phyloP scores from a whole-genome alignment of 2,797 vertebrate species.

The Kryptolebias ocellatus region DNA sequence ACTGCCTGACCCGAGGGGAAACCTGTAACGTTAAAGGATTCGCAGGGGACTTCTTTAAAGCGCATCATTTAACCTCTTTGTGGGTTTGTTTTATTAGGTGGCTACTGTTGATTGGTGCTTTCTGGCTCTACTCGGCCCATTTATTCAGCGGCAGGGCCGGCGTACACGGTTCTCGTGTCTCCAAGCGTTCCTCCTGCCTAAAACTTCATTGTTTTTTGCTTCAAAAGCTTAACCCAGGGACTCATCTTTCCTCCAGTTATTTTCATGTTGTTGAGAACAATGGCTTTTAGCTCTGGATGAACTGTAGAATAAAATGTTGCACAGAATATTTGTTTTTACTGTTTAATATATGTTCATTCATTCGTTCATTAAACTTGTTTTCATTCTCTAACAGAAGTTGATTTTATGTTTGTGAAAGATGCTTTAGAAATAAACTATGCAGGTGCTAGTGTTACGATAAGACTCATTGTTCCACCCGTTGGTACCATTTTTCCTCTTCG shows the following conservation, averaged over 20 bases:
- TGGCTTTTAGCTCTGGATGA: conserved; percentile 71
- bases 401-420: conserved; percentile 62
- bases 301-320: conserved; percentile 79
- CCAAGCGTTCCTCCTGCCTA: conserved; percentile 38
- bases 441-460: conserved; percentile 62
- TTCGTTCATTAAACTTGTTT: conserved; percentile 60
- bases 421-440: conserved; percentile 80
- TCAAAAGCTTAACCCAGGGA: conserved; percentile 62
- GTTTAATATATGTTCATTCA: conserved; percentile 71
- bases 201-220: conserved; percentile 44
- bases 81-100: conserved; percentile 52
- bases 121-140: conserved; percentile 57
- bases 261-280: conserved; percentile 38
- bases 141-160: conserved; percentile 43
- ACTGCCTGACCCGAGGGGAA: conserved; percentile 23
- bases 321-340: conserved; percentile 72
- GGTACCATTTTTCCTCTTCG: no score
- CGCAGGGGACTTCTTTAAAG: conserved; percentile 25
- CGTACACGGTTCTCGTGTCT: conserved; percentile 35
- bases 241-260: conserved; percentile 39
- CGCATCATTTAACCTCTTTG: conserved; percentile 36
- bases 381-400: conserved; percentile 69
- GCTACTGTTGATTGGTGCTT: conserved; percentile 61
- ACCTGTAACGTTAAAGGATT: neutral
- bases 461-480: conserved; percentile 23